Evolutionary conservation across 2,888 invertebrate genomes (phyloP).

Genomic region (Listrodromus nycthemerus): DNA sequence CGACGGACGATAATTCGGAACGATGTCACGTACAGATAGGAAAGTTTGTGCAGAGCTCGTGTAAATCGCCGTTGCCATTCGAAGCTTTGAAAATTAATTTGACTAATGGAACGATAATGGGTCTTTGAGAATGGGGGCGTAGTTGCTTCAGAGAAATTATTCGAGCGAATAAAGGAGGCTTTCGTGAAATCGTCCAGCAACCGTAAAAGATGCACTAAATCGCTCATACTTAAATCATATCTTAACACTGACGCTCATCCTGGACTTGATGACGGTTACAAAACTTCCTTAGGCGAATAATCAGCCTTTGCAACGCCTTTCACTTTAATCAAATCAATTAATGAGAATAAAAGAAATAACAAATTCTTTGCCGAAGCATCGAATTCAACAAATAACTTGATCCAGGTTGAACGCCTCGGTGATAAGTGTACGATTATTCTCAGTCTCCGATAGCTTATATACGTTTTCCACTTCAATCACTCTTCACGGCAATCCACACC

Average conservation of each 20-base stretch:
- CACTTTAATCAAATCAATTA: not conserved
- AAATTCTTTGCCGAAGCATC: not conserved
- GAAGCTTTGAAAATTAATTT: slow-evolving; percentile 65
- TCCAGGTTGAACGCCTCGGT: not conserved
- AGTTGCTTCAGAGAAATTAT: slow-evolving; percentile 31
- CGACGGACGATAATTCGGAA: slow-evolving; percentile 43
- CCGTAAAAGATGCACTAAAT: not conserved
- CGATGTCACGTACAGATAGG: slow-evolving; percentile 44
- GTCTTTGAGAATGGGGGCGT: slow-evolving; percentile 7
- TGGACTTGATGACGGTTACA: not conserved
- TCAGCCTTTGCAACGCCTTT: not conserved
- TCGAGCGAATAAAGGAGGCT: slow-evolving; percentile 23
- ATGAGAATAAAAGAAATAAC: not conserved
- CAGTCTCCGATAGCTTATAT: not conserved
- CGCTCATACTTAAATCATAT: not conserved
- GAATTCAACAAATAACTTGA: not conserved
- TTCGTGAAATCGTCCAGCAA: slow-evolving; percentile 1
- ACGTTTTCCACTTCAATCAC: slow-evolving; percentile 31
- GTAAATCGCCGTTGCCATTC: slow-evolving; percentile 48
- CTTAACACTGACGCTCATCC: not conserved
- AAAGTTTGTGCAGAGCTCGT: slow-evolving; percentile 34
- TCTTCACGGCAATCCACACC: slow-evolving; percentile 18
- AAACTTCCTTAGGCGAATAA: not conserved
- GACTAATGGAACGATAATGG: slow-evolving; percentile 65
- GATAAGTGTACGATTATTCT: slow-evolving; percentile 12